A percentile compares a stretch with the other conserved stretches of the same genome.
phyloP scores from a whole-genome alignment of 2,888 invertebrate genomes.

The Chloromyia formosa region DNA sequence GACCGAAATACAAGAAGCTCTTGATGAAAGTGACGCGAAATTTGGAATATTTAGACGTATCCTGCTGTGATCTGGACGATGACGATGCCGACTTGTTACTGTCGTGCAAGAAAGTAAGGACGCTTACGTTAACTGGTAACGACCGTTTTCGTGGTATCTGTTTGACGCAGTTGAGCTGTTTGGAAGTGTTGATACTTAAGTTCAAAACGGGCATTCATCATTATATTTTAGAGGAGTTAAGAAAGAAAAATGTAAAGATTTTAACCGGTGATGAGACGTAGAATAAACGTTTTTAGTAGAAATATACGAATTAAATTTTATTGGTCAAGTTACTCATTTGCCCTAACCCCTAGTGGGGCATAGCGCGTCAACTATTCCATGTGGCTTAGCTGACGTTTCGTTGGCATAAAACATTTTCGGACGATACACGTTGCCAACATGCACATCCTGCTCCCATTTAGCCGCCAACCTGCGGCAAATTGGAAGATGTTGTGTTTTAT shows the following conservation, averaged over 20 bases:
- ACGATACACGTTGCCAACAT: too few relatives aligned
- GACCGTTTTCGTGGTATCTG: slow-evolving; percentile 28
- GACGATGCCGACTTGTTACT: slow-evolving; percentile 27
- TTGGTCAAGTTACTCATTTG: too few relatives aligned
- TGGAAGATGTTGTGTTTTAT: too few relatives aligned
- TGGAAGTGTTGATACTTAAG: slow-evolving; percentile 4
- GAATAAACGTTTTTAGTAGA: background rate
- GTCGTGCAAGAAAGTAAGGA: slow-evolving; percentile 20
- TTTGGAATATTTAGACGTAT: slow-evolving; percentile 28
- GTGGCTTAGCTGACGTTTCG: too few relatives aligned
- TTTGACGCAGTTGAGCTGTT: slow-evolving; percentile 22
- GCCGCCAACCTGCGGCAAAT: too few relatives aligned
- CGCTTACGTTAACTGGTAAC: slow-evolving; percentile 21
- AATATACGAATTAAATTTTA: too few relatives aligned
- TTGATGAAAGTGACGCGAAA: slow-evolving; percentile 17
- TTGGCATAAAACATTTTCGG: too few relatives aligned
- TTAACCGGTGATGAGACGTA: background rate
- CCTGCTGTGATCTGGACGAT: slow-evolving; percentile 36
- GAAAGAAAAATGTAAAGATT: slow-evolving; percentile 23
- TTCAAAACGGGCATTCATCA: slow-evolving; percentile 30
- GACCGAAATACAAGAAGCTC: slow-evolving; percentile 17
- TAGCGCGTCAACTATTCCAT: too few relatives aligned
- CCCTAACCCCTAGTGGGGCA: too few relatives aligned
- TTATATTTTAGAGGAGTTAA: slow-evolving; percentile 34
- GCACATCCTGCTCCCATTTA: too few relatives aligned